Percentiles rank a stretch among this genome's conserved stretches.
phyloP scores from a whole-genome alignment of 2,797 vertebrate species.

The Tarsius wallacei region DNA sequence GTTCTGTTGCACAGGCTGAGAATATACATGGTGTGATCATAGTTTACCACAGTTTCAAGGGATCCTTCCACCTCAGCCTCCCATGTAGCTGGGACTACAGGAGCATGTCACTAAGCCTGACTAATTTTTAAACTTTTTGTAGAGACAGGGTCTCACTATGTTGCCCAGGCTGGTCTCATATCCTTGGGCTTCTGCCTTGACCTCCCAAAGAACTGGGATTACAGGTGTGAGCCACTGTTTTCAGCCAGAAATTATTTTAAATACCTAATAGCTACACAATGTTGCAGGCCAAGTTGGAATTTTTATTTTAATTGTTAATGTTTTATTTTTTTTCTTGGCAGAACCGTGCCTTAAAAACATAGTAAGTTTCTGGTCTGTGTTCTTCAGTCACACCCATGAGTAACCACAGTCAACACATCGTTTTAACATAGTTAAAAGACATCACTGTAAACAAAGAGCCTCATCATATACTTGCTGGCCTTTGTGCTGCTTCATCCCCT shows the following conservation, averaged over 20 bases:
- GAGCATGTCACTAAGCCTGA: no score
- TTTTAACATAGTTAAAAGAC: not conserved
- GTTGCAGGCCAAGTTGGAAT: not conserved
- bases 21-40: no score
- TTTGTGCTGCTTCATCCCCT: not conserved
- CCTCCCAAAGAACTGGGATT: no score
- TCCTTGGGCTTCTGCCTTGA: no score
- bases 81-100: no score
- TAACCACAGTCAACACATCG: not conserved
- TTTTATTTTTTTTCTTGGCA: not conserved
- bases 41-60: no score
- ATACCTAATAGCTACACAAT: not conserved
- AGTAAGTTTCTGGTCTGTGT: not conserved
- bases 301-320: not conserved
- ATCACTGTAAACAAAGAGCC: constrained; percentile 5
- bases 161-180: no score
- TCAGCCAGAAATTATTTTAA: not conserved
- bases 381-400: constrained; percentile 26
- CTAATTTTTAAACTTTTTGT: no score
- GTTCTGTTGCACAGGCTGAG: no score
- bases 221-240: no score
- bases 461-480: constrained; percentile 42
- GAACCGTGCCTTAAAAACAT: not conserved
- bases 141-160: no score
- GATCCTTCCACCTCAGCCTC: no score